Percentiles rank a stretch among this genome's conserved stretches.
phyloP scores from a whole-genome alignment of 1,140 invertebrate genomes.

The Eueides isabella region DNA sequence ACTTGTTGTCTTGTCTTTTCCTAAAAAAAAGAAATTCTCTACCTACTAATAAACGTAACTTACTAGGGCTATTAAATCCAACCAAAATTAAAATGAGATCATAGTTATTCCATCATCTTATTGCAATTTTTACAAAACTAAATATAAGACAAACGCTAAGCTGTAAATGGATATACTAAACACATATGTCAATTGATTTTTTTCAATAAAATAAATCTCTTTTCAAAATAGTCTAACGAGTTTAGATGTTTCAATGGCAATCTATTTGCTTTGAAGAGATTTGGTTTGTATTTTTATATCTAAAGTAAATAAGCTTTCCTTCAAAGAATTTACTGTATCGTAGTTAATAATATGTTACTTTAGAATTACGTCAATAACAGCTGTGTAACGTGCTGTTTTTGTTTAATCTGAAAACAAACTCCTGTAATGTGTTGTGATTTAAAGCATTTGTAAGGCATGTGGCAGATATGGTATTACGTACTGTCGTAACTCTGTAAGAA shows the following conservation, averaged over 20 bases:
- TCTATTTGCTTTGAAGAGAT: neutral
- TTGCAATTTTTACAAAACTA: neutral
- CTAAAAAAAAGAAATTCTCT: too few species aligned
- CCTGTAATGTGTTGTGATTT: neutral
- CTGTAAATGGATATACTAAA: neutral
- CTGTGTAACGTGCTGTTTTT: neutral
- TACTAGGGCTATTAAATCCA: too few species aligned
- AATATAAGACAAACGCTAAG: neutral
- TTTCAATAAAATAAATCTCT: neutral
- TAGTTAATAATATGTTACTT: neutral
- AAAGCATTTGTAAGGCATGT: constrained; percentile 6
- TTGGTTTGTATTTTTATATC: neutral
- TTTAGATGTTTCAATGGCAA: neutral
- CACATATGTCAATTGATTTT: neutral
- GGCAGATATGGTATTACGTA: neutral
- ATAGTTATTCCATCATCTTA: neutral
- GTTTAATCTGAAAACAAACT: neutral
- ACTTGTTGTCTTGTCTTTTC: too few species aligned
- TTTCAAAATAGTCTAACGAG: neutral
- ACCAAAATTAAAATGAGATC: too few species aligned
- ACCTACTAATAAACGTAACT: too few species aligned
- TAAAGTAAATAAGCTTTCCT: neutral
- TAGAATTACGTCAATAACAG: neutral
- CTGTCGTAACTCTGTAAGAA: neutral
- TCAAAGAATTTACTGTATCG: neutral